Percentiles rank a stretch among this genome's conserved stretches.
Conservation (phyloP, 2,797 vertebrate species). For the Gobio occitaniae region DNA sequence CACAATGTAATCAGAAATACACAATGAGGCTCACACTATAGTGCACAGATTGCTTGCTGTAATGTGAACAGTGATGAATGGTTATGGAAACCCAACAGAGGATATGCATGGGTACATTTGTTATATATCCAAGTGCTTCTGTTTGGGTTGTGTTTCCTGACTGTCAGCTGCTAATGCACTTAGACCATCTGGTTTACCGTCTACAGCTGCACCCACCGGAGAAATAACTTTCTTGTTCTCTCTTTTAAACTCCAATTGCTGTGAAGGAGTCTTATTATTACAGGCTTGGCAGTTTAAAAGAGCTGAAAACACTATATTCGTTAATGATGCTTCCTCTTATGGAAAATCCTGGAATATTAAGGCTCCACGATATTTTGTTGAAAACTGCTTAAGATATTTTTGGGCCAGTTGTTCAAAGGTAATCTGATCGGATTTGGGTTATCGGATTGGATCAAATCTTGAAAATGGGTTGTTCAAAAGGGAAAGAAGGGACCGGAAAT, state of each 20-base stretch:
- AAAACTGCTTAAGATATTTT: background rate
- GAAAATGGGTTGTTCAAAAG: too few species aligned
- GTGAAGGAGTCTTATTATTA: constrained; percentile 8
- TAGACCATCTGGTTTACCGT: constrained; percentile 42
- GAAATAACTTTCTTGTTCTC: background rate
- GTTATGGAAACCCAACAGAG: constrained; percentile 18
- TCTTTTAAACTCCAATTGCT: constrained; percentile 15
- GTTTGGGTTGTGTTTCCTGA: constrained; percentile 39
- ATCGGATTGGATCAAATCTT: too few species aligned
- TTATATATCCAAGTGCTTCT: constrained; percentile 28
- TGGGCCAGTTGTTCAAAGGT: too few species aligned
- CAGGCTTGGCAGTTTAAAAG: background rate
- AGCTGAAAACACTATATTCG: background rate
- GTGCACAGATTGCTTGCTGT: background rate
- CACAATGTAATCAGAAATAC: background rate
- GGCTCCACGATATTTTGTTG: background rate
- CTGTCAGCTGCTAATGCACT: constrained; percentile 52
- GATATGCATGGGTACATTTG: constrained; percentile 38
- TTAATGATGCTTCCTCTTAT: background rate
- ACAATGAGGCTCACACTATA: background rate
- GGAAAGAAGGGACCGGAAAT: too few species aligned
- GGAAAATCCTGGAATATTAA: background rate
- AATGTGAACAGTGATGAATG: constrained; percentile 18
- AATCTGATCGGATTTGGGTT: too few species aligned
- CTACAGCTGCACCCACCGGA: constrained; percentile 19